Base-by-base conservation (phyloP, 2,888 invertebrate genomes). In the Litoditis marina region DNA sequence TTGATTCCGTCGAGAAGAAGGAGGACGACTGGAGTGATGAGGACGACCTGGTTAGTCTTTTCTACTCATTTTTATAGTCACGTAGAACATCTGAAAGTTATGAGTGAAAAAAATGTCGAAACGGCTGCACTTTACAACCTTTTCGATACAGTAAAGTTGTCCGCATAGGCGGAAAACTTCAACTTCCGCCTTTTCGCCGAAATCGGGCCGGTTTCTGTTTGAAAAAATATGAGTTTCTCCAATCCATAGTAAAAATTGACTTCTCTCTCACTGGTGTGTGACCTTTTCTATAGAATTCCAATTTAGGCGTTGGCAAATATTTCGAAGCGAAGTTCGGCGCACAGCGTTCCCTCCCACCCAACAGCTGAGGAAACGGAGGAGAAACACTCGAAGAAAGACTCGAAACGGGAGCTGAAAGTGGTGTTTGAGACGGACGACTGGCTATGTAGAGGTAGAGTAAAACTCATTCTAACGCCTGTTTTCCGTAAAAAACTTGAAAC, bases 341-440 rank as follows among this genome's bases (percentile, higher is more conserved):
- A 2, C 42, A 19, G n/a, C 28, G 6, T 4, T 7, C 5, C 42
- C 3, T 4, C n/a, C 19, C 16, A 11, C n/a, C 2, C 58, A 27
- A 27, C 19, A 3, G 50, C 49, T 4, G 59, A 59, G 2, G 58
- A 47, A 25, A 16, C 13, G 13, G 54, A 58, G 2, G 30, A 49
- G n/a, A 22, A 25, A 56, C 11, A 22, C 11, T n/a, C 4, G 46
- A 56, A 56, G 22, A 27, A 25, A 2, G 47, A 39, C 13, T 22
- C 25, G 2, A 56, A 56, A 31, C 44, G 47, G 27, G 44, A 59
- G 27, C n/a, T 60, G 19, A 44, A 25, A 11, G 47, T 54, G 16
- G 25, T 54, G 22, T 61, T 47, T 30, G 54, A 61, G 28, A 46
- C 44, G 2, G 55, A 61, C 2, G 61, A 61, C 13, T 55, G 60